phyloP scores from a whole-genome alignment of 1,140 invertebrate species.

The Rhysida immarginata region DNA sequence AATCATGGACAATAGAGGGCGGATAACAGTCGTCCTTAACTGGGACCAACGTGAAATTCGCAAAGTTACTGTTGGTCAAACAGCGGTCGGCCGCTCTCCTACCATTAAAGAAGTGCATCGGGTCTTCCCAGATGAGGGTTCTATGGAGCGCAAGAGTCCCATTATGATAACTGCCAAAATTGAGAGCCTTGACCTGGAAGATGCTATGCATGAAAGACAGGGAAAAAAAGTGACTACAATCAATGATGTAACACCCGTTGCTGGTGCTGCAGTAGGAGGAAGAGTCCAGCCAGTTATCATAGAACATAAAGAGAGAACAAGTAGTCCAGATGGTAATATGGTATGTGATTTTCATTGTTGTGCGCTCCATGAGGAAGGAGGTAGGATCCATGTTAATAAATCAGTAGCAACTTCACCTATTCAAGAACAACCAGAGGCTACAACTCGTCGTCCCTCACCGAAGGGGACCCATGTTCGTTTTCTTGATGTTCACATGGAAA shows the following conservation, averaged over 20 bases:
- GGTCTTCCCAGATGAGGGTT: constrained; percentile 3
- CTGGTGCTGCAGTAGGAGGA: constrained; percentile 23
- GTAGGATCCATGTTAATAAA: constrained; percentile 76
- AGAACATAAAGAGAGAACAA: constrained; percentile 40
- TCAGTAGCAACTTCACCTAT: constrained; percentile 80
- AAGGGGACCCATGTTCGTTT: constrained; percentile 46
- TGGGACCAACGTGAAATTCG: constrained; percentile 52
- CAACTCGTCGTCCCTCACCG: constrained; percentile 15
- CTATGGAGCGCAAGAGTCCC: constrained; percentile 24
- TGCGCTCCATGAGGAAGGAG: constrained; percentile 76
- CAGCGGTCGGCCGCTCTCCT: constrained; percentile 3
- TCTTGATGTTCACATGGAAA: constrained; percentile 36
- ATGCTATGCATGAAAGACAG: constrained; percentile 8
- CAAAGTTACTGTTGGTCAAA: constrained; percentile 13
- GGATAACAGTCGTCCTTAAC: constrained; percentile 80
- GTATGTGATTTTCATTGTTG: constrained; percentile 92
- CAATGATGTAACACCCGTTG: constrained; percentile 15
- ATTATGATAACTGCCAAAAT: constrained; percentile 59
- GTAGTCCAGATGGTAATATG: constrained; percentile 37
- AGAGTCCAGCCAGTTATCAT: constrained; percentile 17
- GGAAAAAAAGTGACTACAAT: constrained; percentile 19
- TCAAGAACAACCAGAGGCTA: constrained; percentile 40
- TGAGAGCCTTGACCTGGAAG: constrained; percentile 38
- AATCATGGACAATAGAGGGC: constrained; percentile 89
- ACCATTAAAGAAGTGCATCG: constrained; percentile 7